These are phyloP conservation scores for Drosophila bunnanda DNA, from an alignment of 2,888 invertebrate species.

Conservation along the genomic window DNA sequence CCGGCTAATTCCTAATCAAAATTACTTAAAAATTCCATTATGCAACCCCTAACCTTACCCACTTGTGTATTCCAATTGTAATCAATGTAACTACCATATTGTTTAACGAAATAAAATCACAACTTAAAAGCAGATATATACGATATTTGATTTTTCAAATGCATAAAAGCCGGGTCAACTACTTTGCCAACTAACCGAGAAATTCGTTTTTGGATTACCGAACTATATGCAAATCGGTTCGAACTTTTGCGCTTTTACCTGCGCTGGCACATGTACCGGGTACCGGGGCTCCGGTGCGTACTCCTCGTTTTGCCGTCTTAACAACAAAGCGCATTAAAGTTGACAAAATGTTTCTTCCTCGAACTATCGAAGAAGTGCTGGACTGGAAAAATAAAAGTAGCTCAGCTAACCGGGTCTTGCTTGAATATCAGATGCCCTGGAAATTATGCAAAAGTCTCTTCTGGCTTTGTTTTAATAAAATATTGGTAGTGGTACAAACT, in stretches of 20 bases:
- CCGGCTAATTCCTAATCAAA: constrained; percentile 52
- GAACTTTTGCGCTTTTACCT: constrained; percentile 58
- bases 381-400: constrained; percentile 23
- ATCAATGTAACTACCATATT: constrained; percentile 31
- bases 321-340: constrained; percentile 68
- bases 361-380: constrained; percentile 53
- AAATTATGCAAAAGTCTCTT: not conserved
- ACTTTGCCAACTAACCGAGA: constrained; percentile 42
- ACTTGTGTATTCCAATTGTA: constrained; percentile 47
- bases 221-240: constrained; percentile 50
- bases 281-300: constrained; percentile 30
- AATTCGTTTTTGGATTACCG: constrained; percentile 29
- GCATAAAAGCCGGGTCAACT: constrained; percentile 22
- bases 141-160: constrained; percentile 19
- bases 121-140: not conserved
- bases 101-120: constrained; percentile 28
- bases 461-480: constrained; percentile 1
- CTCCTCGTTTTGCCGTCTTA: constrained; percentile 30
- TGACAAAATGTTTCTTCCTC: constrained; percentile 61
- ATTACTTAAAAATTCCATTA: constrained; percentile 53
- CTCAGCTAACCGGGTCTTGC: not conserved
- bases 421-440: constrained; percentile 31
- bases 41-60: constrained; percentile 8
- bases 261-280: constrained; percentile 35
- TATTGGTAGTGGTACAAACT: not conserved